phyloP scores from a whole-genome alignment of 2,113 vertebrate species.

The Talpa occidentalis region DNA sequence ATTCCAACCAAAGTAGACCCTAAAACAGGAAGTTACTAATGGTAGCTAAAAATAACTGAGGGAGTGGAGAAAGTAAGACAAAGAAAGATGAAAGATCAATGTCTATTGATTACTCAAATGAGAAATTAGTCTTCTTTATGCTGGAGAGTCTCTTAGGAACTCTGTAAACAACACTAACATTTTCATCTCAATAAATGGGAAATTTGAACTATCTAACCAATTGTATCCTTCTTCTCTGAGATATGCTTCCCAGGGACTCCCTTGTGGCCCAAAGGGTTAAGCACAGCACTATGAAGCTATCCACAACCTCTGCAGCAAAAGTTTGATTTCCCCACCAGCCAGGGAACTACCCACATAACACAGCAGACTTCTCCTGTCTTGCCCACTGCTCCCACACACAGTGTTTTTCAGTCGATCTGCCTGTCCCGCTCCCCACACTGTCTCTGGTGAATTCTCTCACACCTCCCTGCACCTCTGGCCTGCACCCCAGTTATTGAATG shows the following conservation, averaged over 20 bases:
- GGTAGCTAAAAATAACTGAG: background rate
- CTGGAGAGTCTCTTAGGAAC: background rate
- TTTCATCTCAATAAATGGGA: background rate
- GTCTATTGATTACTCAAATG: background rate
- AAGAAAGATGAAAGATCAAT: background rate
- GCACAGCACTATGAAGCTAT: too few species aligned
- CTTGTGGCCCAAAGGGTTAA: too few species aligned
- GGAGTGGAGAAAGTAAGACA: background rate
- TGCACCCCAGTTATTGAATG: too few species aligned
- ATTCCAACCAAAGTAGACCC: background rate
- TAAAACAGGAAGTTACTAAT: background rate
- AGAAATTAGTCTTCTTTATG: background rate
- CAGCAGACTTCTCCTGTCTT: too few species aligned
- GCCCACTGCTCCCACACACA: too few species aligned
- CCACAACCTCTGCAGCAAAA: too few species aligned
- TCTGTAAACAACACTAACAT: background rate
- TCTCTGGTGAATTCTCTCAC: too few species aligned
- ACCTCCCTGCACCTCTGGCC: too few species aligned
- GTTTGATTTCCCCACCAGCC: too few species aligned
- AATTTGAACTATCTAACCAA: background rate
- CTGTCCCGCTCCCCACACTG: too few species aligned
- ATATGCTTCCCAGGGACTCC: background rate
- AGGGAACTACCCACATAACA: too few species aligned
- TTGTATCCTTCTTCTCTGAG: background rate
- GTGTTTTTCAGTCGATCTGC: too few species aligned